A percentile compares a stretch with the other conserved stretches of the same genome.
Conservation (phyloP, 2,113 vertebrate genomes). For the Ranitomeya imitator region DNA sequence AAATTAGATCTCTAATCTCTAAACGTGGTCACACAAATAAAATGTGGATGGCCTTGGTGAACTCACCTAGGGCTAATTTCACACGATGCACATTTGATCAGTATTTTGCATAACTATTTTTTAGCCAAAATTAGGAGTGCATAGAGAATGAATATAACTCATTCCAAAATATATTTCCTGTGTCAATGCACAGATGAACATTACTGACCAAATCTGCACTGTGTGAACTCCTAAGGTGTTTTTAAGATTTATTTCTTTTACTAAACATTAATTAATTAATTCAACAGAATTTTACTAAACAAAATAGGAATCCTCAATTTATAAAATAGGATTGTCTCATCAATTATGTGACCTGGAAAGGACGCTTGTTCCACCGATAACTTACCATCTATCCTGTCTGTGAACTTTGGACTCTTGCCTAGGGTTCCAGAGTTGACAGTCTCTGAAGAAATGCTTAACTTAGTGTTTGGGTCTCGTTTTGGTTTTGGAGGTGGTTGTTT, state of each 20-base stretch:
- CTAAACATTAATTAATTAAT: neutral
- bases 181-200: neutral
- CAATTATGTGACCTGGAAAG: neutral
- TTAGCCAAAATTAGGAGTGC: neutral
- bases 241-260: neutral
- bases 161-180: neutral
- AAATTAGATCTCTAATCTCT: too few relatives aligned
- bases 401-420: conserved; percentile 75
- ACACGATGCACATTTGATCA: neutral
- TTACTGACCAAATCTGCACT: neutral
- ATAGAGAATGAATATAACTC: neutral
- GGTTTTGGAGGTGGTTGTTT: conserved; percentile 96
- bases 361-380: accelerated
- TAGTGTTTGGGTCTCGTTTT: conserved; percentile 92
- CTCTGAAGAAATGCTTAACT: conserved; percentile 93
- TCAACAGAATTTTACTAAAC: neutral
- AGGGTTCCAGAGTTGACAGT: conserved; percentile 78
- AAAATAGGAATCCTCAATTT: neutral
- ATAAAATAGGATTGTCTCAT: neutral
- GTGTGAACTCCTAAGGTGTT: neutral
- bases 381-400: conserved; percentile 80
- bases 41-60: neutral
- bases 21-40: too few relatives aligned
- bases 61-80: neutral
- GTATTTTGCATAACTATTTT: neutral